These are phyloP conservation scores for Limnephilus marmoratus DNA, from an alignment of 2,888 invertebrate species.

Conservation along the genomic window DNA sequence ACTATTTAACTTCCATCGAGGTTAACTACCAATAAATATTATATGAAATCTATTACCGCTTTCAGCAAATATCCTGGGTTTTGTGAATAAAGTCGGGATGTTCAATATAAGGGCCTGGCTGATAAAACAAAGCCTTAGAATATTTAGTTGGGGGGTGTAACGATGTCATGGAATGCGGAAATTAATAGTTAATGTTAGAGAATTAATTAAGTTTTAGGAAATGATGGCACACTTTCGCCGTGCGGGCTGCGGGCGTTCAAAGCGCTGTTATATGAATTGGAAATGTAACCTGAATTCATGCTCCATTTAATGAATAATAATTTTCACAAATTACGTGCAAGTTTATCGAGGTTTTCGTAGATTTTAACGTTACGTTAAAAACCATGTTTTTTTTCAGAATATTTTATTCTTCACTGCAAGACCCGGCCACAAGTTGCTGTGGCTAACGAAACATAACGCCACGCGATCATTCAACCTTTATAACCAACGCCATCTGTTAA, in stretches of 20 bases:
- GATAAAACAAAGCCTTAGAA: constrained; percentile 25
- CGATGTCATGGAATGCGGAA: constrained; percentile 27
- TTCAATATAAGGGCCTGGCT: not conserved
- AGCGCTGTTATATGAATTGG: not conserved
- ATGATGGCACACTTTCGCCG: constrained; percentile 27
- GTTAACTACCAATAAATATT: not conserved
- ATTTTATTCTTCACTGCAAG: too few relatives aligned
- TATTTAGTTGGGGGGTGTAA: constrained; percentile 40
- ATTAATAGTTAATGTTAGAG: constrained; percentile 42
- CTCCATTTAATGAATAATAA: not conserved
- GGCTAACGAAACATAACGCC: too few relatives aligned
- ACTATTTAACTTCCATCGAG: not conserved
- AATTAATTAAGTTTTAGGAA: constrained; percentile 44
- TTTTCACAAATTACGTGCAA: not conserved
- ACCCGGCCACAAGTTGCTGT: too few relatives aligned
- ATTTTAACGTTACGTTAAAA: not conserved
- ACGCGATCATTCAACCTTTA: too few relatives aligned
- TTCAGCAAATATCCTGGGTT: not conserved
- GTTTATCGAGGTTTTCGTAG: not conserved
- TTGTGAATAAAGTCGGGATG: not conserved
- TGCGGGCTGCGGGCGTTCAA: not conserved
- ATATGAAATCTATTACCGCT: not conserved
- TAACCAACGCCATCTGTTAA: too few relatives aligned
- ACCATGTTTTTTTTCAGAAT: too few relatives aligned
- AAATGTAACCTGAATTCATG: not conserved